Percentiles rank a stretch among this genome's conserved stretches.
Evolutionary conservation across 1,140 invertebrate species (phyloP).

Genomic region (Laupala kohalensis): DNA sequence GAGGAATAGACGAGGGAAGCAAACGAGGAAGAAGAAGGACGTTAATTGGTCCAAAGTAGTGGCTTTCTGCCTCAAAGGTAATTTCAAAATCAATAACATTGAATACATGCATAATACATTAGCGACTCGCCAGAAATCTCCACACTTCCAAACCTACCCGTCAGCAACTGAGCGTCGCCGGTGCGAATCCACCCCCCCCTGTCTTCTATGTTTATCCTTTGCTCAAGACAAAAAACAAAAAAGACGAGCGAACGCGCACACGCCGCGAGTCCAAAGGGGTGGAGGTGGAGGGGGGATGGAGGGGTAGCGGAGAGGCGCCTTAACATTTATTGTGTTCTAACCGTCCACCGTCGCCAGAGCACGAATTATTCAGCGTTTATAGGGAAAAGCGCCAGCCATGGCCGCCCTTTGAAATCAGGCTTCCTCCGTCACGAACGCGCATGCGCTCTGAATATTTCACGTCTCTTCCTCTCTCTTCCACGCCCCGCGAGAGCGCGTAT

Average conservation of each 20-base stretch:
- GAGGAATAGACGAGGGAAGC: not conserved
- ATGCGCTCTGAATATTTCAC: not conserved
- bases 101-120: not conserved
- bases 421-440: not conserved
- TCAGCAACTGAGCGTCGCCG: too few species aligned
- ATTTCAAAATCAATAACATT: not conserved
- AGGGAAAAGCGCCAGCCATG: not conserved
- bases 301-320: not conserved
- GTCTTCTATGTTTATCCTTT: not conserved
- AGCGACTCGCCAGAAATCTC: not conserved
- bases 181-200: not conserved
- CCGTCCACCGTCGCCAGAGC: too few species aligned
- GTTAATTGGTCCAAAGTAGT: not conserved
- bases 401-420: not conserved
- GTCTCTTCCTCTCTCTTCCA: too few species aligned
- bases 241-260: not conserved
- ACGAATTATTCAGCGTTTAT: not conserved
- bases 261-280: too few species aligned
- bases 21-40: not conserved
- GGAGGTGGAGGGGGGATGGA: too few species aligned
- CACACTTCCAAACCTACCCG: too few species aligned
- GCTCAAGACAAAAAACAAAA: not conserved
- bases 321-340: not conserved
- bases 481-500: too few species aligned
- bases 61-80: not conserved